These are phyloP conservation scores for Bactericera cockerelli DNA, from an alignment of 1,140 invertebrate species.

Conservation along the genomic window DNA sequence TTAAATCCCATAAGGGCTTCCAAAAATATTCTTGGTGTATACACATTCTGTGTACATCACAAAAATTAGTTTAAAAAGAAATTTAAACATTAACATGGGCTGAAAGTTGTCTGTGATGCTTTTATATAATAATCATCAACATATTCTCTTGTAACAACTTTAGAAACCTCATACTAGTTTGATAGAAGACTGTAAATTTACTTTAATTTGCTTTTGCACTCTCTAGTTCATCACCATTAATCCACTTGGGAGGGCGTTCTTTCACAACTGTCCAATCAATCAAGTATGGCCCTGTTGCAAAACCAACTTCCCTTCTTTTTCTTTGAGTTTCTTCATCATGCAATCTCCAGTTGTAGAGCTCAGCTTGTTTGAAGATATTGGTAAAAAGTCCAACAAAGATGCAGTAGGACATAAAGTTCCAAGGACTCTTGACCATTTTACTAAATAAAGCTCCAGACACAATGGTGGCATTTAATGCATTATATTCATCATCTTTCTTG, in stretches of 20 bases:
- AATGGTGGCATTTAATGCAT: neutral
- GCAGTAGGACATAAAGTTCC: neutral
- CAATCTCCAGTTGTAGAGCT: neutral
- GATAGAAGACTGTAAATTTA: no score
- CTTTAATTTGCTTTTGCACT: no score
- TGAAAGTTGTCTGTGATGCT: no score
- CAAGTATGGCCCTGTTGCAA: neutral
- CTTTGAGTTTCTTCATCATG: neutral
- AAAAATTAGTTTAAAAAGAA: no score
- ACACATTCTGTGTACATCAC: no score
- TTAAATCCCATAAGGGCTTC: no score
- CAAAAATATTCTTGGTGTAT: no score
- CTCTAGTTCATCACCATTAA: neutral
- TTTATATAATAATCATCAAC: no score
- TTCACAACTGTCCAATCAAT: neutral
- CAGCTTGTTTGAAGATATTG: neutral
- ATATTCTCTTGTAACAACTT: no score
- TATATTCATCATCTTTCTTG: constrained; percentile 1
- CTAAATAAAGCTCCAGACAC: neutral
- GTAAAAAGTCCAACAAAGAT: neutral
- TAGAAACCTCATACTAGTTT: no score
- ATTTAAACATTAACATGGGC: no score
- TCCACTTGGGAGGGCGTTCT: constrained; percentile 1
- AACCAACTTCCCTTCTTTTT: neutral
- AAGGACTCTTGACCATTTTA: neutral